Evolutionary conservation across 1,140 invertebrate genomes (phyloP).

Genomic region (Helicoverpa zea): DNA sequence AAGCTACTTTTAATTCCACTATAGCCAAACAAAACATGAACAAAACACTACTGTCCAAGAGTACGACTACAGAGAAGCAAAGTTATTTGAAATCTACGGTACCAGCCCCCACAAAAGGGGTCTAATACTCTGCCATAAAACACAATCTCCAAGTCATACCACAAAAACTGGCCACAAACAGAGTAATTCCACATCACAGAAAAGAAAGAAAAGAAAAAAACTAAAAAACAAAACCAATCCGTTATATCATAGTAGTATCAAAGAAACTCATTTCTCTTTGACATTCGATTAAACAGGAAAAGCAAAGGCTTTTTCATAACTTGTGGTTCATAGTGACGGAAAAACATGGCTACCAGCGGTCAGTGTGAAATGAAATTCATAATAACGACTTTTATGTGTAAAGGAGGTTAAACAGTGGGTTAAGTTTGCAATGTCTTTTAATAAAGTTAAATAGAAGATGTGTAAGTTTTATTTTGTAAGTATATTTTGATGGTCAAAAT

Average conservation of each 20-base stretch:
- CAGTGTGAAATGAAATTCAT: conserved; percentile 34
- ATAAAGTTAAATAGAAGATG: no score
- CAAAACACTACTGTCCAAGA: no score
- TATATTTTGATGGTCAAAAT: no score
- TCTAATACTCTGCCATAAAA: no score
- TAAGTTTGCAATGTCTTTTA: background rate
- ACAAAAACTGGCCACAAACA: background rate
- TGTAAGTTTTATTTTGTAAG: no score
- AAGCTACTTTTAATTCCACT: no score
- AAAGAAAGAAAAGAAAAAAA: background rate
- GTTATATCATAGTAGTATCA: conserved; percentile 1
- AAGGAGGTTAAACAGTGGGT: background rate
- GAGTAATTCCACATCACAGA: background rate
- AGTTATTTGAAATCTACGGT: no score
- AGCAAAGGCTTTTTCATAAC: conserved; percentile 17
- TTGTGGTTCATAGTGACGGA: conserved; percentile 18
- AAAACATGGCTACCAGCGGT: conserved; percentile 20
- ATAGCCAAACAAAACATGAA: no score
- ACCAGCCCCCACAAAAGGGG: no score
- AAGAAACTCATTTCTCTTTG: conserved; percentile 31
- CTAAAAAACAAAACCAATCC: background rate
- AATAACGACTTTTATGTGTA: conserved; percentile 13
- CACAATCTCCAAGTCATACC: no score
- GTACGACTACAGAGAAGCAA: no score
- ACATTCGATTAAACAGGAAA: conserved; percentile 25